Evolutionary conservation across 2,113 vertebrate species (phyloP), one percentile per base, ranked within the genome.

Genomic region (Pseudolaguvia tuberculata): DNA sequence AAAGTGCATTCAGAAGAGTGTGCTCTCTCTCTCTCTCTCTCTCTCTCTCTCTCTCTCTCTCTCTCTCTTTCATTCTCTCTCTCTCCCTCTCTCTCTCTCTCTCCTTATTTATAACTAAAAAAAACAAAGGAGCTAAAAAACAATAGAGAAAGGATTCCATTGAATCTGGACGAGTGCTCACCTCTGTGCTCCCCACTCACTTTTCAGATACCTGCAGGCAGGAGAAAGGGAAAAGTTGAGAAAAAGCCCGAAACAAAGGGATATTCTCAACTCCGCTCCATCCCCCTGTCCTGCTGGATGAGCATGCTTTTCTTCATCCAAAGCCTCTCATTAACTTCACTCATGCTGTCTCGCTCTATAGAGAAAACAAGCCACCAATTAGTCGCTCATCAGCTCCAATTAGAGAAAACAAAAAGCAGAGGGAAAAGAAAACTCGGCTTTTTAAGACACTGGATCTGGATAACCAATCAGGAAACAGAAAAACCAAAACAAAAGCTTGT

Each of bases 321-420:
- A 87, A 90, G 91, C 89, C 85, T 94, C 94, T 98, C 94, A 97
- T 98, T 97, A 98, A 96, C 96, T 96, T 92, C 80, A 88, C 94
- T 94, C 95, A 92, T 87, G 89, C 90, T 87, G 93, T 90, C 92
- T 93, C 84, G 85, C 88, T 91, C 91, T 91, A 90, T 82, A 10
- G 23, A 35, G 88, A 89, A 89, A 91, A 90, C 94, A 94, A 92
- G 91, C 91, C 90, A 93, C 94, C 95, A 98, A 97, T 99, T 99
- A 98, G 94, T 94, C 92, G 91, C 94, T 96, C 95, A 97, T 99
- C 96, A 98, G 93, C 93, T 96, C 93, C 95, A 97, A 99, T 99
- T 97, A 97, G 93, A 87, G 90, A 89, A 95, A 94, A 98, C 95
- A 99, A 98, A 97, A 87, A 90, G 92, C 82, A 92, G 91, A 92